Percentiles rank a stretch among this genome's conserved stretches.
These are phyloP conservation scores for Apis florea DNA, from an alignment of 1,140 invertebrate genomes.

Conservation along the genomic window DNA sequence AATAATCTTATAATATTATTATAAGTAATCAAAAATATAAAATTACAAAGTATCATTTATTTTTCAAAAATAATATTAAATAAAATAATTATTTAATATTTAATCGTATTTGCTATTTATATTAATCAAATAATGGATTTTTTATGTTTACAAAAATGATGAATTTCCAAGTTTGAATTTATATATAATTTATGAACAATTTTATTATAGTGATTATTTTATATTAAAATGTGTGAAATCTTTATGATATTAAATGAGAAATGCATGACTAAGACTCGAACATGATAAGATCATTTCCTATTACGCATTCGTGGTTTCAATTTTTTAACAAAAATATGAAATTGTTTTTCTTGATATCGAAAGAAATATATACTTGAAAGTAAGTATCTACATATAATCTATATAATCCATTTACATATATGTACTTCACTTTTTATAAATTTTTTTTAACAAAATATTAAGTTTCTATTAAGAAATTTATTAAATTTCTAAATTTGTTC, in stretches of 20 bases:
- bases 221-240: neutral
- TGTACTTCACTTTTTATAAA: no score
- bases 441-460: no score
- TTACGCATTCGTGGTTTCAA: neutral
- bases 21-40: no score
- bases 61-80: no score
- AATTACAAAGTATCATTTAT: no score
- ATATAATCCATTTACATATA: no score
- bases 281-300: neutral
- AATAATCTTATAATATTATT: neutral
- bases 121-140: no score
- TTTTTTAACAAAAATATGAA: neutral
- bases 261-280: neutral
- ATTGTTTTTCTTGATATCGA: neutral
- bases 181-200: neutral
- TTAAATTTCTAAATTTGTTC: no score
- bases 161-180: neutral
- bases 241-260: neutral
- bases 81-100: no score
- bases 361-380: neutral
- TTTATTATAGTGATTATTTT: neutral
- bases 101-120: no score
- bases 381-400: neutral
- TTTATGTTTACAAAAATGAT: no score
- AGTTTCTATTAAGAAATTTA: no score